phyloP scores from a whole-genome alignment of 2,888 invertebrate genomes.

The Rhingia campestris region DNA sequence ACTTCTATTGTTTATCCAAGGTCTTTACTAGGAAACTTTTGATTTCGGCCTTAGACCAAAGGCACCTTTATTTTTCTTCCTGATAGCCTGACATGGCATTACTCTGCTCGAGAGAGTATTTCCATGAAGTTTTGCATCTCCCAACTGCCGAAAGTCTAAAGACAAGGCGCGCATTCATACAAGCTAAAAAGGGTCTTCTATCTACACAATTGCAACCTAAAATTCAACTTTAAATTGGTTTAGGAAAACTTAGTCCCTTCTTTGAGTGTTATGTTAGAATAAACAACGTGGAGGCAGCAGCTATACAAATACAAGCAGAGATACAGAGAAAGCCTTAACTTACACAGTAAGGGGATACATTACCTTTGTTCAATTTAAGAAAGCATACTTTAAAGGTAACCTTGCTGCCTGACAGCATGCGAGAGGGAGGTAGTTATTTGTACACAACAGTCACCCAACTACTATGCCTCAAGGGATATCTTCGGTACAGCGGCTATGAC shows the following conservation, averaged over 20 bases:
- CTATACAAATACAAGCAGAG: background rate
- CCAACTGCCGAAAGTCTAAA: background rate
- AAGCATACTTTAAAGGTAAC: background rate
- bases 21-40: background rate
- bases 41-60: background rate
- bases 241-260: background rate
- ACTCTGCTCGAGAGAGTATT: background rate
- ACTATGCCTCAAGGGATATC: background rate
- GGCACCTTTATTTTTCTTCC: background rate
- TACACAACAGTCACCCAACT: background rate
- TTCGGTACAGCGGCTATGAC: background rate
- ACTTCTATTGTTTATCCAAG: background rate
- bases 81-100: background rate
- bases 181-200: background rate
- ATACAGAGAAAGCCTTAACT: background rate
- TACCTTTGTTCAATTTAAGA: background rate
- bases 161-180: background rate
- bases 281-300: too few relatives aligned
- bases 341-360: background rate
- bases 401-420: background rate
- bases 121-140: background rate
- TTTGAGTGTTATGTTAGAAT: background rate
- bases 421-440: background rate
- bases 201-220: slow-evolving; percentile 4
- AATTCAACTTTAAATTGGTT: slow-evolving; percentile 17